phyloP scores from a whole-genome alignment of 2,888 invertebrate species.

The Drosophila mimica region DNA sequence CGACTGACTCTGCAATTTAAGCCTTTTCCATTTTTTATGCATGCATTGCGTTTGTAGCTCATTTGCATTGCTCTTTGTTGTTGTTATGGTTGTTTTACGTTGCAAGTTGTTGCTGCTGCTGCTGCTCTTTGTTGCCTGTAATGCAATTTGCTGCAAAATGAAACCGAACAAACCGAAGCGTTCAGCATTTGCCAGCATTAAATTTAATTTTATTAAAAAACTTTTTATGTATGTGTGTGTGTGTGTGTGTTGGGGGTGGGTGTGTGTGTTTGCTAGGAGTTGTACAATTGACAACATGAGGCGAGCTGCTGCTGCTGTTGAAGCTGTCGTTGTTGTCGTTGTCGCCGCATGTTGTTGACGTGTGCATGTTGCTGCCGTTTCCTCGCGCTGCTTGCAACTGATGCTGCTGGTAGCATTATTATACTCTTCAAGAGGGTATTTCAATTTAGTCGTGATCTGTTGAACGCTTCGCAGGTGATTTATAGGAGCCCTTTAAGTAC shows the following conservation, averaged over 20 bases:
- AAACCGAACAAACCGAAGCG: conserved; percentile 66
- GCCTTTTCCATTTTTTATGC: conserved; percentile 73
- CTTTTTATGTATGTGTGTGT: conserved; percentile 44
- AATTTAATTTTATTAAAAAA: conserved; percentile 80
- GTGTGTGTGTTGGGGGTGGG: conserved; percentile 28
- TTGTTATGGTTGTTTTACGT: conserved; percentile 38
- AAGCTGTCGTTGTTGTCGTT: conserved; percentile 52
- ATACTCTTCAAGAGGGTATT: not conserved
- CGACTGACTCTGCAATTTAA: conserved; percentile 63
- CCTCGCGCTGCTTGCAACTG: conserved; percentile 20
- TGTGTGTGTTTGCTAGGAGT: conserved; percentile 63
- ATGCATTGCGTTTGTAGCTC: conserved; percentile 78
- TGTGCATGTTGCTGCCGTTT: conserved; percentile 70
- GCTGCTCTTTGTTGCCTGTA: conserved; percentile 47
- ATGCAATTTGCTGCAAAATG: conserved; percentile 76
- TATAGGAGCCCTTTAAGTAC: not conserved
- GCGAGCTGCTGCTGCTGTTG: conserved; percentile 52
- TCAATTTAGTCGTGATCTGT: too few species aligned
- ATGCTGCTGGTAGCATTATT: conserved; percentile 32
- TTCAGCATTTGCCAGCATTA: conserved; percentile 74
- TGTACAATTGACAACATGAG: conserved; percentile 74
- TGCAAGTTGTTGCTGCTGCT: conserved; percentile 25
- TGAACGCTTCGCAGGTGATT: not conserved
- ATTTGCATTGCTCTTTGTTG: conserved; percentile 63
- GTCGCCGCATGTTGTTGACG: conserved; percentile 77